Conservation (phyloP, 1,140 invertebrate genomes). For the Ips nitidus region DNA sequence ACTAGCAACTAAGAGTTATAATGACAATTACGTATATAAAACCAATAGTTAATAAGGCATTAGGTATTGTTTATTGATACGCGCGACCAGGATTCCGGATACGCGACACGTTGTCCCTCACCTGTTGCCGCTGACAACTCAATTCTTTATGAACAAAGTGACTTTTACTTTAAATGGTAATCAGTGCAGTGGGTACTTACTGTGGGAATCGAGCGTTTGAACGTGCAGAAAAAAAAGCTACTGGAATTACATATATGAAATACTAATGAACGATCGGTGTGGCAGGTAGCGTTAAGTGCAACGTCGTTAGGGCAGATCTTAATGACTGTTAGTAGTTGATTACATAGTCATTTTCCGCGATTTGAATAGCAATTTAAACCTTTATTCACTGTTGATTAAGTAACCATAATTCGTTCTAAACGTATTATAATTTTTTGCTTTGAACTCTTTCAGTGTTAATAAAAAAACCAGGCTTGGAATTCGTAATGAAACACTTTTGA, state of each 20-base stretch:
- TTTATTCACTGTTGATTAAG: too few relatives aligned
- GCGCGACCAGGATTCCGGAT: slow-evolving; percentile 8
- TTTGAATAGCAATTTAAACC: too few relatives aligned
- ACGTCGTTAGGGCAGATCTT: too few relatives aligned
- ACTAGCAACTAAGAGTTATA: neutral
- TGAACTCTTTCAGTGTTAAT: too few relatives aligned
- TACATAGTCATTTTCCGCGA: too few relatives aligned
- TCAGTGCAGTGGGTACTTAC: neutral
- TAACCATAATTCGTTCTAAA: too few relatives aligned
- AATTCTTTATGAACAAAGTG: slow-evolving; percentile 1
- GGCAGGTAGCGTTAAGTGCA: too few relatives aligned
- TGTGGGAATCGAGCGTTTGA: neutral
- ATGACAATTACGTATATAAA: neutral
- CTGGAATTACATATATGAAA: neutral
- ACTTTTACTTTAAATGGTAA: slow-evolving; percentile 11
- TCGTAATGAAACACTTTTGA: too few relatives aligned
- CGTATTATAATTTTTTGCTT: too few relatives aligned
- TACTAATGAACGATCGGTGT: neutral
- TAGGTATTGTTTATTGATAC: neutral
- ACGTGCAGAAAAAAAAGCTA: neutral
- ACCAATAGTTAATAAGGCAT: too few relatives aligned
- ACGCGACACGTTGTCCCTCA: slow-evolving; percentile 2
- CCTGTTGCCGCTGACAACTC: slow-evolving; percentile 8
- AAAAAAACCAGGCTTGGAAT: too few relatives aligned
- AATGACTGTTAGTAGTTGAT: too few relatives aligned